Evolutionary conservation across 2,113 vertebrate species (phyloP), one percentile per base, ranked within the genome.

Genomic region (Stercorarius parasiticus): DNA sequence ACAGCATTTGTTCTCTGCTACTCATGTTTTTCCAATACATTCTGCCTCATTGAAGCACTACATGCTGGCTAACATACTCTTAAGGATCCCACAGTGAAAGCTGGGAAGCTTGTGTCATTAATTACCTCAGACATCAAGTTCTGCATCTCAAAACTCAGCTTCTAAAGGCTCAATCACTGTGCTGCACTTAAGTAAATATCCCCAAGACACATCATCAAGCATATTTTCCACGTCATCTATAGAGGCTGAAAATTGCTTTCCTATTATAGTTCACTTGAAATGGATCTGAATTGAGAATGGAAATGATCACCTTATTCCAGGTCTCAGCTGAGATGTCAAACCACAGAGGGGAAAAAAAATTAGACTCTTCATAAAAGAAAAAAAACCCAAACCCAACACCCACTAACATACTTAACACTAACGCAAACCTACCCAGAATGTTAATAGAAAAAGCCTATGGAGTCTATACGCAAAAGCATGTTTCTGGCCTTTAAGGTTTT

Each of bases 161-260:
- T 71, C 40, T 89, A 77, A 94, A 58, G 82, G 43, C 52, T 92
- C 67, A 76, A 72, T 85, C 86, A 91, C 74, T 77, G 10, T 47
- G 56, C 26, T 82, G 66, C 55, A 83, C 38, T 74, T 72, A 27
- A 73, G 47, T n/a, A 91, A 97, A 91, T 78, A 89, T 70, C 78
- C 84, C 55, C 52, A 84, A 80, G 83, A 92, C 47, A 72, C 73
- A 93, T 66, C 88, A 94, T 93, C 80, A 95, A 90, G 74, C 49
- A 43, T 61, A 86, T 83, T 95, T 90, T 72, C 49, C 71, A 80
- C 1, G 1, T 64, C 82, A 95, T 88, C 56, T 84, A 58, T 45
- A 90, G 72, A 88, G 76, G 49, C 34, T 92, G 42, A 86, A 95
- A 93, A 89, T 71, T 40, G 26, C 70, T 86, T 58, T 86, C 71